Evolutionary conservation across 2,797 vertebrate genomes (phyloP).

Genomic region (Garrulus glandarius): DNA sequence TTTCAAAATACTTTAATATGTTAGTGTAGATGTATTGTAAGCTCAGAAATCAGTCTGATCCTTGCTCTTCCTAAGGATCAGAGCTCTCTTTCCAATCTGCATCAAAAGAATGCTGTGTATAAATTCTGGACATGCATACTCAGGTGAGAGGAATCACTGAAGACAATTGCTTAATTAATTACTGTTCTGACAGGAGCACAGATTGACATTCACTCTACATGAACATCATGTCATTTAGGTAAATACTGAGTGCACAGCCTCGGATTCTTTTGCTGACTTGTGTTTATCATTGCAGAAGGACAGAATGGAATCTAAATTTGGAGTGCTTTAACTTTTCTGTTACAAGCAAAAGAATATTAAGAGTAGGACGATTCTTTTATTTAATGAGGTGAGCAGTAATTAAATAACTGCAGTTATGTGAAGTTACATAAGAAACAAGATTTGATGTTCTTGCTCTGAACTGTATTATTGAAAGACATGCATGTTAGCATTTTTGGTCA

Average conservation of each 20-base stretch:
- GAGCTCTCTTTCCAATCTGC: not conserved
- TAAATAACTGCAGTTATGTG: not conserved
- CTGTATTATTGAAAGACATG: not conserved
- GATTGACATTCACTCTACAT: not conserved
- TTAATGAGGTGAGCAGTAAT: not conserved
- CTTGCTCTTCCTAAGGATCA: not conserved
- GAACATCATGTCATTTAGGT: not conserved
- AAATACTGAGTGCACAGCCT: not conserved
- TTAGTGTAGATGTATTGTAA: not conserved
- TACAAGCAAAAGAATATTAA: not conserved
- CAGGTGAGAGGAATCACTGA: not conserved
- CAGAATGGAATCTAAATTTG: not conserved
- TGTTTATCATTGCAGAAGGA: not conserved
- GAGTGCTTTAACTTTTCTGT: not conserved
- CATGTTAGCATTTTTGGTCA: not conserved
- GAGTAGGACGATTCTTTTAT: not conserved
- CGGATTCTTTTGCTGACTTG: not conserved
- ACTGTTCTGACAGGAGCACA: not conserved
- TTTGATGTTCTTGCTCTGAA: not conserved
- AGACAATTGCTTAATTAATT: slow-evolving; percentile 26
- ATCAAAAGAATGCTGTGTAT: not conserved
- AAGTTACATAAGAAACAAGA: slow-evolving; percentile 2
- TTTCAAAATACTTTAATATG: not conserved
- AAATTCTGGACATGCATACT: not conserved
- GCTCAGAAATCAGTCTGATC: not conserved